Conservation (phyloP, 1,140 invertebrate species). For the Ectropis grisescens region DNA sequence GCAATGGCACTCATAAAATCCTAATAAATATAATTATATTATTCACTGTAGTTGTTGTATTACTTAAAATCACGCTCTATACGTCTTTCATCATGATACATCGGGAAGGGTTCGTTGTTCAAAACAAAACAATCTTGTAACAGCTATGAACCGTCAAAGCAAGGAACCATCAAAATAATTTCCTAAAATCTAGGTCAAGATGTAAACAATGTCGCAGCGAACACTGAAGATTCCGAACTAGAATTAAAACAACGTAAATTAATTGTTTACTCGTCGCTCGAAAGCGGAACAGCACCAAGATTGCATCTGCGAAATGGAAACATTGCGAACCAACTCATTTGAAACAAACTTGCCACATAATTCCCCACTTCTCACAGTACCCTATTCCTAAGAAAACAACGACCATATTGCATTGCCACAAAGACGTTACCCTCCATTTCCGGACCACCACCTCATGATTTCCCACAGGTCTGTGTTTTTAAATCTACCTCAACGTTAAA, state of each 20-base stretch:
- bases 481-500: slow-evolving; percentile 37
- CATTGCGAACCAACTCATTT: slow-evolving; percentile 1
- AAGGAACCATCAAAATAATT: no score
- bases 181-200: no score
- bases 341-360: slow-evolving; percentile 7
- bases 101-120: no score
- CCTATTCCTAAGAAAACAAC: not conserved
- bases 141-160: no score
- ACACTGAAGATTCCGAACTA: no score
- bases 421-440: slow-evolving; percentile 1
- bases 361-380: not conserved
- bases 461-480: slow-evolving; percentile 56
- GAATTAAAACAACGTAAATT: slow-evolving; percentile 9
- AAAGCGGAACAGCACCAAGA: slow-evolving; percentile 21
- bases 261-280: slow-evolving; percentile 14
- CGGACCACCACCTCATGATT: slow-evolving; percentile 34
- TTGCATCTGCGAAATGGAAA: slow-evolving; percentile 15
- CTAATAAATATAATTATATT: no score
- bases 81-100: no score
- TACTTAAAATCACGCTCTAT: no score
- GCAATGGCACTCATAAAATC: no score
- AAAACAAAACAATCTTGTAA: no score
- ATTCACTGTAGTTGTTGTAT: no score
- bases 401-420: not conserved
- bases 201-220: no score